These are phyloP conservation scores for Planiliza haematocheilus DNA, from an alignment of 2,113 vertebrate genomes.

Conservation along the genomic window DNA sequence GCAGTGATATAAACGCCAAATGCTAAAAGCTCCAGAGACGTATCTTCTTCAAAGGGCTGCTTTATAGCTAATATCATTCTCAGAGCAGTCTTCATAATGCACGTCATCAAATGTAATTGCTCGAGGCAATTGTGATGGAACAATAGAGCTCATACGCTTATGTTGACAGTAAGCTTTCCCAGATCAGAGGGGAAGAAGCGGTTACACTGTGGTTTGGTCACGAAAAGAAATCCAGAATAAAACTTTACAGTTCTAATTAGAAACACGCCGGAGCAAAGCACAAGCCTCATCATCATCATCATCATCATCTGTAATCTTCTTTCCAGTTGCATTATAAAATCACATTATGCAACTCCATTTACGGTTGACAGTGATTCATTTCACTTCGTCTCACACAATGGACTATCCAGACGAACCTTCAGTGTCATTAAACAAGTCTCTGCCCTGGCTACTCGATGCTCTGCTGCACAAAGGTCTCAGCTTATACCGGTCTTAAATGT, in stretches of 20 bases:
- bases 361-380: conserved; percentile 25
- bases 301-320: conserved; percentile 28
- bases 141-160: neutral
- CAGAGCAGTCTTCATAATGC: conserved; percentile 30
- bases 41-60: conserved; percentile 29
- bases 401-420: conserved; percentile 23
- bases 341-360: conserved; percentile 32
- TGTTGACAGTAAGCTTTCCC: conserved; percentile 18
- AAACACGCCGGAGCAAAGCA: neutral
- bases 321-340: conserved; percentile 28
- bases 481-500: neutral
- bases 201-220: too few relatives aligned
- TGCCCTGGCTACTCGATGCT: conserved; percentile 10
- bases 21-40: conserved; percentile 19
- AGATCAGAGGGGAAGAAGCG: too few relatives aligned
- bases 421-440: conserved; percentile 21
- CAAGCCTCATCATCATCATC: conserved; percentile 7
- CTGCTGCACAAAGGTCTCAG: conserved; percentile 2
- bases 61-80: conserved; percentile 47
- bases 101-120: conserved; percentile 27
- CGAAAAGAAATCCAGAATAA: too few relatives aligned
- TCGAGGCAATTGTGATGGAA: conserved; percentile 29
- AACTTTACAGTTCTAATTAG: conserved; percentile 23
- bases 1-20: conserved; percentile 35
- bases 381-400: neutral